phyloP scores from a whole-genome alignment of 1,140 invertebrate species.

The Cydia fagiglandana region DNA sequence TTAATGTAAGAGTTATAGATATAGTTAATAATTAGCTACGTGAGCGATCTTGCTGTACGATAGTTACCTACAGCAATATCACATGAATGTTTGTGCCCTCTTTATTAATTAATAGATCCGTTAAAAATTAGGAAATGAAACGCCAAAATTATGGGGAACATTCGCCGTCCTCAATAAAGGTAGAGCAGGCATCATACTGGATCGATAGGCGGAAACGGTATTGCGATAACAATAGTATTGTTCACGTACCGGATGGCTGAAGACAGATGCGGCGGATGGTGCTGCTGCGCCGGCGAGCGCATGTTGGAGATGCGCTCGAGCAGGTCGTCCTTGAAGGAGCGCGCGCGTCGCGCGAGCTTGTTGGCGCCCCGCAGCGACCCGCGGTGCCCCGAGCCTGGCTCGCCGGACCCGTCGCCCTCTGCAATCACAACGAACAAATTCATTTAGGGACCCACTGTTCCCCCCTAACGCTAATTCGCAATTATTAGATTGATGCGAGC shows the following conservation, averaged over 20 bases:
- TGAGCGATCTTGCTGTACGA: no score
- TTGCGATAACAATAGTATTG: conserved; percentile 18
- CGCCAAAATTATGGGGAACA: not conserved
- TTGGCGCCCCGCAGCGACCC: conserved; percentile 85
- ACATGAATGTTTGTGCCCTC: no score
- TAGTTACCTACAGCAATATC: no score
- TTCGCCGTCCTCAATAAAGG: not conserved
- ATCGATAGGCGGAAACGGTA: not conserved
- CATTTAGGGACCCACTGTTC: conserved; percentile 25
- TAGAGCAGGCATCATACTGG: not conserved
- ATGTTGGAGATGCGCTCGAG: conserved; percentile 93
- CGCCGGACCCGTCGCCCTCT: conserved; percentile 69
- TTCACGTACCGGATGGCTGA: conserved; percentile 62
- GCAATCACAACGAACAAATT: conserved; percentile 43
- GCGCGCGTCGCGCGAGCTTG: conserved; percentile 89
- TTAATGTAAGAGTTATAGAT: no score
- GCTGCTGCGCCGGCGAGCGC: conserved; percentile 82
- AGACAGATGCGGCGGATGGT: conserved; percentile 70
- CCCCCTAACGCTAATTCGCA: conserved; percentile 15
- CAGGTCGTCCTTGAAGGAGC: conserved; percentile 95
- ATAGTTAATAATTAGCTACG: no score
- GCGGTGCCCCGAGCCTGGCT: conserved; percentile 80
- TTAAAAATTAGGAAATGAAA: no score
- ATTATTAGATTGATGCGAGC: not conserved
- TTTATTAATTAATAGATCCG: no score